A percentile compares a stretch with the other conserved stretches of the same genome.
phyloP scores from a whole-genome alignment of 2,113 vertebrate species.

The Raja brachyura region DNA sequence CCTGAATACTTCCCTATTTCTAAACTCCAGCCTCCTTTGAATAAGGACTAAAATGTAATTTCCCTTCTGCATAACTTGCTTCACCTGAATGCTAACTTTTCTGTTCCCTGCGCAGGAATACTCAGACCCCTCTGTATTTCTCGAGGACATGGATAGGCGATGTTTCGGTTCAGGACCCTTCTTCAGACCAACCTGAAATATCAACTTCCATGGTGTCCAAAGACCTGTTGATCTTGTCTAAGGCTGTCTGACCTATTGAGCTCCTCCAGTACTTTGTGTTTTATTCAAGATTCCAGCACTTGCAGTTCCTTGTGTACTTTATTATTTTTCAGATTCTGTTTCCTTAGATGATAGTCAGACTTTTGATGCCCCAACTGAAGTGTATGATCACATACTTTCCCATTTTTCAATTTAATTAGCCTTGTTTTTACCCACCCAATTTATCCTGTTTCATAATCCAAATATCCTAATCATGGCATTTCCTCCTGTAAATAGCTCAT shows the following conservation, averaged over 20 bases:
- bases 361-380: neutral
- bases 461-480: too few relatives aligned
- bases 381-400: neutral
- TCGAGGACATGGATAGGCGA: too few relatives aligned
- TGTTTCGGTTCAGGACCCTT: too few relatives aligned
- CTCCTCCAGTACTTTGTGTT: too few relatives aligned
- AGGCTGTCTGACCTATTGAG: too few relatives aligned
- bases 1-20: neutral
- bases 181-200: too few relatives aligned
- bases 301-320: too few relatives aligned
- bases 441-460: too few relatives aligned
- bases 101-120: neutral
- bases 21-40: neutral
- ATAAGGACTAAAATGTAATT: neutral
- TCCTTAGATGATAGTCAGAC: neutral
- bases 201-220: too few relatives aligned
- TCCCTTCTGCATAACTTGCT: neutral
- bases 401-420: neutral
- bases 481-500: too few relatives aligned
- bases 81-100: neutral
- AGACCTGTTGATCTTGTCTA: too few relatives aligned
- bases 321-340: neutral
- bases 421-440: neutral
- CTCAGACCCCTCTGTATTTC: neutral
- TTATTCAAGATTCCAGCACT: too few relatives aligned